Percentiles rank a stretch among this genome's conserved stretches.
Conservation (phyloP, 2,113 vertebrate genomes). For the Hystrix cristata region DNA sequence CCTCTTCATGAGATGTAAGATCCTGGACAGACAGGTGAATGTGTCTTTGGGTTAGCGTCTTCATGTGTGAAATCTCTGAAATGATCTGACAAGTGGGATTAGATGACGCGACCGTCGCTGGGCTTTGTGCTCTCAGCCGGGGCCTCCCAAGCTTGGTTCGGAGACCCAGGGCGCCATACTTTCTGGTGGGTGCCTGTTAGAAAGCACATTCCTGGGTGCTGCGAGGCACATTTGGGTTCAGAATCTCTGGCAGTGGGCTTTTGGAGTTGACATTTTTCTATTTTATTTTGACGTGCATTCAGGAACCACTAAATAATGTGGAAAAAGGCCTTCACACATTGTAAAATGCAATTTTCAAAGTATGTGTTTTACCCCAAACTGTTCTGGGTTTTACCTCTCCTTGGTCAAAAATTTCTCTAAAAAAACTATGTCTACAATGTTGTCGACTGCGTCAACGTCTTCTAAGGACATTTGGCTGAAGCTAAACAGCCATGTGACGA, state of each 20-base stretch:
- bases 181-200: background rate
- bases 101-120: background rate
- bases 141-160: background rate
- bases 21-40: background rate
- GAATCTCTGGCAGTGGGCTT: background rate
- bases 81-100: background rate
- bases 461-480: background rate
- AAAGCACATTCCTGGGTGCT: background rate
- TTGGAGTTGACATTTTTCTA: background rate
- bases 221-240: background rate
- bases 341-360: background rate
- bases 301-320: background rate
- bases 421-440: background rate
- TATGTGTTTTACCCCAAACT: background rate
- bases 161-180: background rate
- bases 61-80: background rate
- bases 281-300: background rate
- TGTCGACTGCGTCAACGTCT: background rate
- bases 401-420: background rate
- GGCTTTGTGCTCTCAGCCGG: background rate
- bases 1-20: too few relatives aligned
- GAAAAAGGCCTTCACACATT: background rate
- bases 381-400: background rate
- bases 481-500: background rate
- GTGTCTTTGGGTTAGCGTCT: background rate